Evolutionary conservation across 2,797 vertebrate genomes (phyloP), one percentile per base, ranked within the genome.

Genomic region (Gymnoscopelus braueri): DNA sequence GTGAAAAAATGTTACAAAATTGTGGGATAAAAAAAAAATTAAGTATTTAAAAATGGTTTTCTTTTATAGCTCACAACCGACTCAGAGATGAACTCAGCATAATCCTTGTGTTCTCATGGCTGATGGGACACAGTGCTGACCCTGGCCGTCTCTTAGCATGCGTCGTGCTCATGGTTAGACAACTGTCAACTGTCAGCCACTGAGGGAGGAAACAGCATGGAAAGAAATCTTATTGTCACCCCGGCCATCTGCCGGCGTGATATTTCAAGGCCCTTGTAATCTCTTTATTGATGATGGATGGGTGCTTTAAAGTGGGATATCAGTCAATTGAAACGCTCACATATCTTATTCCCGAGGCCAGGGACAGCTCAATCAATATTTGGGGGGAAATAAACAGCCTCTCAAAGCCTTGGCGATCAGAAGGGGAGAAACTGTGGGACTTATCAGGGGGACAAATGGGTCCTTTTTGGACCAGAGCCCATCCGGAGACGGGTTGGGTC

Each of bases 371-470:
- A 51, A 35, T 63, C 48, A 29, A 35, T 63, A 52, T 52, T 32
- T 44, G 39, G 49, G 24, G 10, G 49, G 52, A n/a, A 24, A 51
- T 62, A 51, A 63, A 63, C 50, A 63, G 51, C 8, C 26, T 13
- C 55, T 29, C 24, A 13, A 57, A 29, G 55, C 55, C 24, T 6
- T 6, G 10, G 39, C 39, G 8, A 44, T 10, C 39, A 44, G 39
- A 44, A 44, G 39, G 8, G 39, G 39, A 57, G 26, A 57, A 57
- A 24, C 3, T 29, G 39, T 32, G 12, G 7, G 55, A 57, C 55
- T 32, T 57, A 57, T 57, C 55, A 10, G 9, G 39, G 39, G 39
- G 39, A 44, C 39, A 44, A 44, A 44, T 44, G 39, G 39, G 7
- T 44, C 8, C 39, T 44, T 44, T 39, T 44, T 44, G 35, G 35